Evolutionary conservation across 2,113 vertebrate species (phyloP), one percentile per base, ranked within the genome.

Genomic region (Megalops atlanticus): DNA sequence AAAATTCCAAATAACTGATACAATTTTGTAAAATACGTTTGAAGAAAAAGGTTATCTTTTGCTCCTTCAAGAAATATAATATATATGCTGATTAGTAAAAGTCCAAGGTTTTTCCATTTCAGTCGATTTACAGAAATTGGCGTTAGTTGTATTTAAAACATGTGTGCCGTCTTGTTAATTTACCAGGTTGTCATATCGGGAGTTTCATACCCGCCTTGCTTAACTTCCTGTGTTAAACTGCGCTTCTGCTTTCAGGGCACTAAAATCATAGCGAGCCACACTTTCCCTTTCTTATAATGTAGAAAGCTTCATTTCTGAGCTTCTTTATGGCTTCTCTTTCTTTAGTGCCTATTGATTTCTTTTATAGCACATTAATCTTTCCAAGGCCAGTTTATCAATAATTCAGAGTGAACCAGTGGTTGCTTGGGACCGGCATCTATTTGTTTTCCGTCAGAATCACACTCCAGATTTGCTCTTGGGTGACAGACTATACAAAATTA

Each of bases 281-380:
- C 11, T 31, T 64, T 64, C n/a, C 58, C 58, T 31, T n/a, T 64
- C 58, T 64, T 24, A 7, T 58, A n/a, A n/a, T 15, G 3, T 58
- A 18, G 58, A 64, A 64, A 64, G 4, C 38, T 27, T 80, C 33
- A 58, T 54, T 80, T 52, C 75, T 77, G 31, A 27, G 12, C 8
- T 36, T 35, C n/a, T 52, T 54, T 54, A 54, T 31, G 31, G 75
- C 27, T 14, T 36, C 45, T 35, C 10, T 35, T 76, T 74, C 41
- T 33, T 35, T 72, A 40, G 33, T 80, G 43, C n/a, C 16, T 45
- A 74, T 80, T 74, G 79, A 80, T 80, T 74, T 73, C 36, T 41
- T 52, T 45, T 38, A 31, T 74, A 73, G 69, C 40, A 12, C 71
- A 73, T 74, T n/a, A 74, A 33, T 80, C 47, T 71, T 43, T 24